Evolutionary conservation across 2,888 invertebrate species (phyloP).

Genomic region (Diarsia brunnea): DNA sequence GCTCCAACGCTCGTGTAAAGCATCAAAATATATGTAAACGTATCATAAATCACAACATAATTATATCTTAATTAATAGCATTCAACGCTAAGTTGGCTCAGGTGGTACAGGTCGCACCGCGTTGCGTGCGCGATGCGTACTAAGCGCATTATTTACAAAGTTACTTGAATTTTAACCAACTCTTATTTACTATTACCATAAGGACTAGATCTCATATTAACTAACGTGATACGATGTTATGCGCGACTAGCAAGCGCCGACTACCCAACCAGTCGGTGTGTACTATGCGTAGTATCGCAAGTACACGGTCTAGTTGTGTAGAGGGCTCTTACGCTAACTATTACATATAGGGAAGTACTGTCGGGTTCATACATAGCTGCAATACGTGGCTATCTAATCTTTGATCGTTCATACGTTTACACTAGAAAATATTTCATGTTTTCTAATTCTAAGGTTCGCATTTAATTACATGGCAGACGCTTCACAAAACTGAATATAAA

Average conservation of each 20-base stretch:
- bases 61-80: slow-evolving; percentile 39
- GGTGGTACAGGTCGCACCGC: slow-evolving; percentile 16
- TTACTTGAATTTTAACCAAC: slow-evolving; percentile 43
- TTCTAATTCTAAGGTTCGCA: slow-evolving; percentile 27
- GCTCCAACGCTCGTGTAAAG: slow-evolving; percentile 39
- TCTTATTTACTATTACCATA: slow-evolving; percentile 53
- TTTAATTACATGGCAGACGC: slow-evolving; percentile 17
- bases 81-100: slow-evolving; percentile 45
- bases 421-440: slow-evolving; percentile 30
- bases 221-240: slow-evolving; percentile 48
- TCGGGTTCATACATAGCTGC: slow-evolving; percentile 9
- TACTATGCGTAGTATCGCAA: too few species aligned
- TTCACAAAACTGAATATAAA: slow-evolving; percentile 2
- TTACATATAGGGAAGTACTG: slow-evolving; percentile 2
- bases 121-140: slow-evolving; percentile 34
- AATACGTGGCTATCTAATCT: slow-evolving; percentile 32
- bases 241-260: slow-evolving; percentile 19
- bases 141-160: slow-evolving; percentile 40
- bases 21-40: slow-evolving; percentile 52
- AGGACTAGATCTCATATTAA: slow-evolving; percentile 65
- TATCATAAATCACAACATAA: slow-evolving; percentile 58
- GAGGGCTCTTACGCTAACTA: background rate
- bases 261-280: background rate
- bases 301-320: background rate
- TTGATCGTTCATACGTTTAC: slow-evolving; percentile 38